A percentile compares a stretch with the other conserved stretches of the same genome.
Conservation (phyloP, 2,888 invertebrate species). For the Subacronicta megacephala region DNA sequence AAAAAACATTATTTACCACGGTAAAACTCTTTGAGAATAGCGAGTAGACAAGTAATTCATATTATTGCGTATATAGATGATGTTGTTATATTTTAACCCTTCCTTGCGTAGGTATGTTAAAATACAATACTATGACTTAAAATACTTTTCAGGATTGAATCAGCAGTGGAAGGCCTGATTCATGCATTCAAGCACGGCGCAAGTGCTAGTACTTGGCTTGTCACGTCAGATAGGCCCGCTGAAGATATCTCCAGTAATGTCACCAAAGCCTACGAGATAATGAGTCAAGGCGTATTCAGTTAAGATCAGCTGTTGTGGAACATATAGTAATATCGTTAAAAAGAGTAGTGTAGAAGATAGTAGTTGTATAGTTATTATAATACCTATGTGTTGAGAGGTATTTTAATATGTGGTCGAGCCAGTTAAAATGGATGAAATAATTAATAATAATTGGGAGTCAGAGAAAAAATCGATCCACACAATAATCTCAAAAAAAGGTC, state of each 20-base stretch:
- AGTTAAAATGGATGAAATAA: background rate
- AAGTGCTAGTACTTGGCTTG: constrained; percentile 79
- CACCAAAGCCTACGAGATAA: constrained; percentile 67
- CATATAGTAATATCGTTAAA: background rate
- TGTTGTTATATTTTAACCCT: background rate
- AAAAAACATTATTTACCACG: too few relatives aligned
- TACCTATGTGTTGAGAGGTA: background rate
- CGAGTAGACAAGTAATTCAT: too few relatives aligned
- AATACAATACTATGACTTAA: too few relatives aligned
- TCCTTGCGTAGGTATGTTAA: too few relatives aligned
- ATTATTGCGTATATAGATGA: background rate
- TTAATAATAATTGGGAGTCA: too few relatives aligned
- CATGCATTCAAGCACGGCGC: constrained; percentile 69
- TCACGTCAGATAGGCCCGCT: constrained; percentile 71
- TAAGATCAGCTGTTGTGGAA: constrained; percentile 1
- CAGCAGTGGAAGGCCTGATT: constrained; percentile 72
- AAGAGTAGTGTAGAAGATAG: background rate
- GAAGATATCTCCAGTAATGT: constrained; percentile 74
- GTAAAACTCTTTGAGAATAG: too few relatives aligned
- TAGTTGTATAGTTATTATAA: background rate
- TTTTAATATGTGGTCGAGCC: background rate
- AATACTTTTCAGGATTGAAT: constrained; percentile 72
- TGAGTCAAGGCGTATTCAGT: constrained; percentile 67
- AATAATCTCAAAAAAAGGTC: too few relatives aligned
- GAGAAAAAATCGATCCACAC: too few relatives aligned